These are phyloP conservation scores for Hemitrygon akajei DNA, from an alignment of 2,797 vertebrate genomes.

Conservation along the genomic window DNA sequence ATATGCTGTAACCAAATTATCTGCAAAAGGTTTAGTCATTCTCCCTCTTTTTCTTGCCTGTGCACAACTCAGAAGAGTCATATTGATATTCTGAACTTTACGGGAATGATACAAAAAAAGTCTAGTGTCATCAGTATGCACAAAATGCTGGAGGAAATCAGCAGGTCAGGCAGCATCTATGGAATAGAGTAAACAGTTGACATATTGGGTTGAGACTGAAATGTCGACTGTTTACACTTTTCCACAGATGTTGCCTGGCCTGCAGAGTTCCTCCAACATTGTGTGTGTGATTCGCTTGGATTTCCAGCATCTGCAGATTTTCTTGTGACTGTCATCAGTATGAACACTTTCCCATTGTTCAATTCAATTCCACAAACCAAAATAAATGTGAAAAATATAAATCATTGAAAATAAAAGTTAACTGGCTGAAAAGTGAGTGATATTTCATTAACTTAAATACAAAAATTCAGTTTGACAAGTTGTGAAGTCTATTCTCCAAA, in stretches of 20 bases:
- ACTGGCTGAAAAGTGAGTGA: background rate
- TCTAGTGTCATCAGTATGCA: background rate
- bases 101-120: background rate
- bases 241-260: no score
- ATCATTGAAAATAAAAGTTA: background rate
- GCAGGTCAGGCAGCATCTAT: no score
- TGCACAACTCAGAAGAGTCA: background rate
- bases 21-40: background rate
- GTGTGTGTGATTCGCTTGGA: no score
- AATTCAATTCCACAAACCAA: background rate
- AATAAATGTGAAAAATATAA: background rate
- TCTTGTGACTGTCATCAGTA: background rate
- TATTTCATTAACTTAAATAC: background rate
- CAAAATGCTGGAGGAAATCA: no score
- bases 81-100: background rate
- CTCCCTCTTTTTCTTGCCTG: background rate
- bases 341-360: background rate
- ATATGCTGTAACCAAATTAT: background rate
- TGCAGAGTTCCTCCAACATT: no score
- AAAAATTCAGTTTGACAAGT: background rate
- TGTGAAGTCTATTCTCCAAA: background rate
- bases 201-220: no score
- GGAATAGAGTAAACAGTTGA: no score
- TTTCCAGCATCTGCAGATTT: no score
- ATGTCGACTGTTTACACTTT: no score